These are phyloP conservation scores for Drosophila takahashii DNA, from an alignment of 1,140 invertebrate genomes.

Conservation along the genomic window DNA sequence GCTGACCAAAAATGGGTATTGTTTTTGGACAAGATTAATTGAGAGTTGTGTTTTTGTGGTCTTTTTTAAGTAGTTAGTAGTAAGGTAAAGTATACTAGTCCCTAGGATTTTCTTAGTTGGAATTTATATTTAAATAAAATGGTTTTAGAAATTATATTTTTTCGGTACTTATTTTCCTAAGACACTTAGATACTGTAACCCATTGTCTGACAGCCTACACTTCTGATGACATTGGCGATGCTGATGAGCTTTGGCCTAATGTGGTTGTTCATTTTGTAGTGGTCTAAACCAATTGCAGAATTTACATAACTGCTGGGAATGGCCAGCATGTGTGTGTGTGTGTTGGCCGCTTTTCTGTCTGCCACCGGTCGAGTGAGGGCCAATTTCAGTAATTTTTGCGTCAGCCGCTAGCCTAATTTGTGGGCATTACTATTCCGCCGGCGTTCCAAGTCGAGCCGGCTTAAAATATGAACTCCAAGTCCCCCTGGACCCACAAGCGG, in stretches of 20 bases:
- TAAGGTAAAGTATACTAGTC: too few species aligned
- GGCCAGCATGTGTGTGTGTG: background rate
- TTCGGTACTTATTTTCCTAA: too few species aligned
- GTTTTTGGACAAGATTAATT: background rate
- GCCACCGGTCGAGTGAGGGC: conserved; percentile 27
- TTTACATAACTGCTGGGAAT: conserved; percentile 19
- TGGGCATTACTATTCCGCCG: conserved; percentile 45
- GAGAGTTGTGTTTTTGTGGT: too few species aligned
- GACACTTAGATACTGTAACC: background rate
- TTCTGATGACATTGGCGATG: conserved; percentile 6
- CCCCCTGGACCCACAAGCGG: background rate
- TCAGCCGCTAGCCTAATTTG: conserved; percentile 40
- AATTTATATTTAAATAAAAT: too few species aligned
- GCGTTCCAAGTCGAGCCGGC: conserved; percentile 23
- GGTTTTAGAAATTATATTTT: too few species aligned
- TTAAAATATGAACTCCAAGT: conserved; percentile 47
- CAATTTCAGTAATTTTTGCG: conserved; percentile 48
- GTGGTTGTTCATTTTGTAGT: conserved; percentile 34
- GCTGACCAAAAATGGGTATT: background rate
- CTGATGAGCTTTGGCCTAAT: conserved; percentile 26
- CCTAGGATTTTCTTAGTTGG: too few species aligned
- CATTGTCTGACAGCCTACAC: conserved; percentile 1
- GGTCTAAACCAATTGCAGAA: conserved; percentile 25
- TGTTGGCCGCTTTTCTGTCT: conserved; percentile 5
- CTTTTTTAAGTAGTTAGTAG: too few species aligned